Percentiles rank a stretch among this genome's conserved stretches.
phyloP scores from a whole-genome alignment of 2,113 vertebrate species.

The Salvelinus namaycush region DNA sequence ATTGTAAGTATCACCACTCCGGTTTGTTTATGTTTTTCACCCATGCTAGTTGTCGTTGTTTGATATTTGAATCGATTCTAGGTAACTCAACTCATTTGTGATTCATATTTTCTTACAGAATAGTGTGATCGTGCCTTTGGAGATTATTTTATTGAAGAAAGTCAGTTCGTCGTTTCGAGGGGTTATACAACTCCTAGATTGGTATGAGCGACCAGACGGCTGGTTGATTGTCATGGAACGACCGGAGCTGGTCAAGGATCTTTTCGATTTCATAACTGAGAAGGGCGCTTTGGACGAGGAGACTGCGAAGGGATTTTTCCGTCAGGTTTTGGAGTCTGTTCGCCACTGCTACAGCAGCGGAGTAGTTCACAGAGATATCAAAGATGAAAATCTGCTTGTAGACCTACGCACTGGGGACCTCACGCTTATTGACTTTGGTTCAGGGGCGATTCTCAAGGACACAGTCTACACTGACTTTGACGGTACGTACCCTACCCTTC shows the following conservation, averaged over 20 bases:
- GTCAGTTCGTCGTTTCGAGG: slow-evolving; percentile 91
- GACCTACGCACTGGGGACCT: slow-evolving; percentile 91
- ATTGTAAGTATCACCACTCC: slow-evolving; percentile 80
- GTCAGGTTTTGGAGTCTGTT: slow-evolving; percentile 92
- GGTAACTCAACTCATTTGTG: not conserved
- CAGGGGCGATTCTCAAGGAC: slow-evolving; percentile 95
- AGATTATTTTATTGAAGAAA: slow-evolving; percentile 93
- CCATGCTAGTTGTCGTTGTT: not conserved
- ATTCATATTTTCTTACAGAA: slow-evolving; percentile 65
- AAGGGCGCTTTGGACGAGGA: slow-evolving; percentile 93
- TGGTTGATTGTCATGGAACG: slow-evolving; percentile 94
- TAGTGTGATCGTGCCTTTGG: slow-evolving; percentile 87
- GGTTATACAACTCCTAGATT: slow-evolving; percentile 93
- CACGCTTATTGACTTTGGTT: slow-evolving; percentile 97
- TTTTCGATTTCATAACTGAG: slow-evolving; percentile 98
- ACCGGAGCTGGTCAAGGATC: slow-evolving; percentile 91
- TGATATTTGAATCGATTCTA: not conserved
- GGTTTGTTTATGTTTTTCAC: slow-evolving; percentile 60
- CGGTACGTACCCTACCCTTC: slow-evolving; percentile 72
- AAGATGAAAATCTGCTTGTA: slow-evolving; percentile 96
- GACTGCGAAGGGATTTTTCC: slow-evolving; percentile 89
- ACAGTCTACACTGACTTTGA: slow-evolving; percentile 98
- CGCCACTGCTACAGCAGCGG: slow-evolving; percentile 95
- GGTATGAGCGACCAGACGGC: slow-evolving; percentile 94
- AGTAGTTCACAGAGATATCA: slow-evolving; percentile 94